These are phyloP conservation scores for Hyperoplus immaculatus DNA, from an alignment of 2,797 vertebrate species.

Conservation along the genomic window DNA sequence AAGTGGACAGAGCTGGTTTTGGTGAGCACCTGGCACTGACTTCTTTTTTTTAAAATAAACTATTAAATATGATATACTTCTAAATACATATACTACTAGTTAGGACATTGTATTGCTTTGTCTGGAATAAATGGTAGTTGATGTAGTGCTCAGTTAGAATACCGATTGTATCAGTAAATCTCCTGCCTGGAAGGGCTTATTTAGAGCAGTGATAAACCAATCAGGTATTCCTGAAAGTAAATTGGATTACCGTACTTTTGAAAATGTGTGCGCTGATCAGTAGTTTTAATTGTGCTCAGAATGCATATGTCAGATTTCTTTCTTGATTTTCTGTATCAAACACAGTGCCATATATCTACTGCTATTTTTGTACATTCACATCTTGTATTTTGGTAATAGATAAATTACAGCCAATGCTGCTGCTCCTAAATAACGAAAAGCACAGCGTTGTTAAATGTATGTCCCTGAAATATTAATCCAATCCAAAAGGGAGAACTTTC, in stretches of 20 bases:
- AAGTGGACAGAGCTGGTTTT: slow-evolving; percentile 28
- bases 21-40: slow-evolving; percentile 31
- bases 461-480: not conserved
- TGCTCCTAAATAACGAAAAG: not conserved
- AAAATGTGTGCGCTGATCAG: slow-evolving; percentile 10
- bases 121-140: not conserved
- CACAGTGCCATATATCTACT: not conserved
- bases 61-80: no score
- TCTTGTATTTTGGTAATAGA: not conserved
- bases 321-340: not conserved
- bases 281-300: slow-evolving; percentile 1
- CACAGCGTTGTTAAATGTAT: not conserved
- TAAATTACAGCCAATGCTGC: not conserved
- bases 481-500: not conserved
- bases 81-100: no score
- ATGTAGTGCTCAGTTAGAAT: not conserved
- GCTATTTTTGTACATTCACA: not conserved
- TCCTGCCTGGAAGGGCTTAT: not conserved
- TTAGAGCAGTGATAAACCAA: not conserved
- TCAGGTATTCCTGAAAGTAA: slow-evolving; percentile 8
- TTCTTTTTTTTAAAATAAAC: slow-evolving; percentile 28
- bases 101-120: not conserved
- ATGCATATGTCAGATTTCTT: not conserved
- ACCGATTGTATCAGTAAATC: not conserved
- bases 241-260: slow-evolving; percentile 15